These are phyloP conservation scores for Dipodomys merriami DNA, from an alignment of 2,113 vertebrate genomes.

Conservation along the genomic window DNA sequence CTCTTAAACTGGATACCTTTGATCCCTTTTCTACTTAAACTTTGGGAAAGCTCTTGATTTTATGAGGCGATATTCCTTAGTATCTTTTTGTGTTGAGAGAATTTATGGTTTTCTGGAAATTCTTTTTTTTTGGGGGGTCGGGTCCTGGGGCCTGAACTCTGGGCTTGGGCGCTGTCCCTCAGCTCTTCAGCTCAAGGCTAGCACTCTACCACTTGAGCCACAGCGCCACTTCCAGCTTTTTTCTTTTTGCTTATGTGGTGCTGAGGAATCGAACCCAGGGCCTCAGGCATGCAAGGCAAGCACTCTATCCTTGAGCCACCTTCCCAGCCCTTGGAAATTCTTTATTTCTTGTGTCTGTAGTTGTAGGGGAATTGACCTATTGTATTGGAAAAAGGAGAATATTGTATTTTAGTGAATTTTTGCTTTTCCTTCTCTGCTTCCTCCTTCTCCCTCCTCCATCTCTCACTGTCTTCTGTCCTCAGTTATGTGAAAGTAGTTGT, in stretches of 20 bases:
- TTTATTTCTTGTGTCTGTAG: conserved; percentile 49
- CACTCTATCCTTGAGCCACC: too few relatives aligned
- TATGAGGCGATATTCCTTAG: not conserved
- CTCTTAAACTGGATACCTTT: conserved; percentile 19
- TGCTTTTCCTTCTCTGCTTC: not conserved
- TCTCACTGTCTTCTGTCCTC: not conserved
- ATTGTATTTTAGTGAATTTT: conserved; percentile 27
- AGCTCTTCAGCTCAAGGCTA: too few relatives aligned
- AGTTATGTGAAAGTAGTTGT: not conserved
- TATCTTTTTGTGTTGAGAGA: conserved; percentile 40
- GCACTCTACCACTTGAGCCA: too few relatives aligned
- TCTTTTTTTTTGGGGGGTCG: too few relatives aligned
- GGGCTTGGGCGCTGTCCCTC: too few relatives aligned
- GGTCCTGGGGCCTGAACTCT: too few relatives aligned
- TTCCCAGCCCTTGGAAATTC: not conserved
- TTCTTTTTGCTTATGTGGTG: too few relatives aligned
- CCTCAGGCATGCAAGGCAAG: too few relatives aligned
- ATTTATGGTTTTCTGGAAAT: not conserved
- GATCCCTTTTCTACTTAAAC: not conserved
- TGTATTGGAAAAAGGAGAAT: conserved; percentile 14
- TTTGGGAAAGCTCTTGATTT: conserved; percentile 12
- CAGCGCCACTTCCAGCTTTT: too few relatives aligned
- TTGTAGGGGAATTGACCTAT: not conserved
- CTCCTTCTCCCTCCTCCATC: not conserved
- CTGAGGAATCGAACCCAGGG: too few relatives aligned